A percentile compares a stretch with the other conserved stretches of the same genome.
Conservation (phyloP, 2,113 vertebrate species). For the Urocitellus parryii region DNA sequence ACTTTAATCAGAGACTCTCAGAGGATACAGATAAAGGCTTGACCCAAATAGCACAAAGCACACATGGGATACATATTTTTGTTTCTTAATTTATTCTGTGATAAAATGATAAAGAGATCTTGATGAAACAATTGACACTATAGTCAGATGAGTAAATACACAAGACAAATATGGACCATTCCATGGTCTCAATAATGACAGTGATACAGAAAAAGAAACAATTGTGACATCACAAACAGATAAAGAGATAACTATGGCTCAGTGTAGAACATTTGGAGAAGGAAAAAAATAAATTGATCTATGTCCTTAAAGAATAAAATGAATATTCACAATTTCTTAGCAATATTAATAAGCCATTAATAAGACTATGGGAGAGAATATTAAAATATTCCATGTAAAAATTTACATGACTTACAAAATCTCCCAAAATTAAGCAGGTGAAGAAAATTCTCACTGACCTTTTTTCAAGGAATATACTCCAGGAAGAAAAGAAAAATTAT, state of each 20-base stretch:
- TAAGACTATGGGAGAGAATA: not conserved
- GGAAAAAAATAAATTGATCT: too few species aligned
- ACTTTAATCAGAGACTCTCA: not conserved
- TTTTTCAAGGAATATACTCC: not conserved
- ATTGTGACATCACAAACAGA: too few species aligned
- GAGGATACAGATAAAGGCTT: too few species aligned
- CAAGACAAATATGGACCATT: not conserved
- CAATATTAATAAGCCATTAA: too few species aligned
- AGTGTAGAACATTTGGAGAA: not conserved
- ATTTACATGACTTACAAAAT: not conserved
- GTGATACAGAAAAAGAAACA: not conserved
- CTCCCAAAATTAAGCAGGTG: too few species aligned
- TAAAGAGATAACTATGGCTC: not conserved
- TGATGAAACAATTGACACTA: not conserved
- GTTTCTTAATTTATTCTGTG: not conserved
- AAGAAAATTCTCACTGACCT: not conserved
- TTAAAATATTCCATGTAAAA: not conserved
- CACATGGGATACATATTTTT: not conserved
- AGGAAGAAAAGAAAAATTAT: not conserved
- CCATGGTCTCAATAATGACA: not conserved
- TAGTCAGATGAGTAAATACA: not conserved
- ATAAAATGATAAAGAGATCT: too few species aligned
- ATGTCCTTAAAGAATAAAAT: too few species aligned
- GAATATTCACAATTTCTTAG: too few species aligned
- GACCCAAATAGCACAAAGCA: too few species aligned